phyloP scores from a whole-genome alignment of 2,888 invertebrate genomes.

The Sipha maydis region DNA sequence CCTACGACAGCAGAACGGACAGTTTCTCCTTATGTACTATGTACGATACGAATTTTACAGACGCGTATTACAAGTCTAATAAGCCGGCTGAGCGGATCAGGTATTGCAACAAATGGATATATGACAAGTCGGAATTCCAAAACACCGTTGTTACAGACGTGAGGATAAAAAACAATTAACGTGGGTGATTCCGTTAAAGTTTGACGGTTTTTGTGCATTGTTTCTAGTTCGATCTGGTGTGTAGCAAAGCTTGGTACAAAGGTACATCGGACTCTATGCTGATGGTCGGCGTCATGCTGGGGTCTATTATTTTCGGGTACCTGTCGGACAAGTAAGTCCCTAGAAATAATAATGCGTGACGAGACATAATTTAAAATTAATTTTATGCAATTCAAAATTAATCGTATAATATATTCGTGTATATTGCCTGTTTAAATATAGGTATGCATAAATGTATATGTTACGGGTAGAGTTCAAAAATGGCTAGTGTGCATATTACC shows the following conservation, averaged over 20 bases:
- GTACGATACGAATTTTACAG: slow-evolving; percentile 69
- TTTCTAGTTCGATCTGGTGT: slow-evolving; percentile 75
- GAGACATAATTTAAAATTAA: too few species aligned
- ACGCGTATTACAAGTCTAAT: slow-evolving; percentile 65
- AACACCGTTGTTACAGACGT: slow-evolving; percentile 77
- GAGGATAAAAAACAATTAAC: slow-evolving; percentile 63
- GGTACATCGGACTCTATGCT: slow-evolving; percentile 77
- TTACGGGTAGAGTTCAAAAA: too few species aligned
- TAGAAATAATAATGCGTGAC: not conserved
- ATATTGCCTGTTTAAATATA: too few species aligned
- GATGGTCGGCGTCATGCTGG: slow-evolving; percentile 79
- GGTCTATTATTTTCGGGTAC: slow-evolving; percentile 78
- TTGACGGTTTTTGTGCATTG: not conserved
- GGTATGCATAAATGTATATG: too few species aligned
- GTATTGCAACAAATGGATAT: slow-evolving; percentile 72
- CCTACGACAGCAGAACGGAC: slow-evolving; percentile 69
- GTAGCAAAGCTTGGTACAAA: slow-evolving; percentile 73
- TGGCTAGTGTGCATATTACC: too few species aligned
- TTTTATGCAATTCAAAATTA: too few species aligned
- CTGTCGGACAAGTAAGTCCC: slow-evolving; percentile 73
- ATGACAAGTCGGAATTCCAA: slow-evolving; percentile 72
- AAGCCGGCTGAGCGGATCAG: slow-evolving; percentile 65
- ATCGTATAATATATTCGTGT: too few species aligned
- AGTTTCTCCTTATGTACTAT: slow-evolving; percentile 71
- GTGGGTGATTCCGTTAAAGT: too few species aligned